Conservation (phyloP, 2,113 vertebrate genomes). For the Bubo scandiacus region DNA sequence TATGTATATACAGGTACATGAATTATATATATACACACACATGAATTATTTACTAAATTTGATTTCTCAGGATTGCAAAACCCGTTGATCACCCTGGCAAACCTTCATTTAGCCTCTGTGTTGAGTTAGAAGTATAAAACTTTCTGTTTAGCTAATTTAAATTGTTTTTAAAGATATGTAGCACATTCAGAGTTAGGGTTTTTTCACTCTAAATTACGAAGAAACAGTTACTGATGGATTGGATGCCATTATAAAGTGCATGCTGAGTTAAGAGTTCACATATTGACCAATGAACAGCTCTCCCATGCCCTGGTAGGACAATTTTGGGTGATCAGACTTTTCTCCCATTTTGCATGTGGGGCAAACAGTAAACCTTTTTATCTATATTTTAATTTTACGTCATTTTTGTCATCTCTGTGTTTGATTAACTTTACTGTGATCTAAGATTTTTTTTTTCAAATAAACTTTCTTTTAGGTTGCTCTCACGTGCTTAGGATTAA, state of each 20-base stretch:
- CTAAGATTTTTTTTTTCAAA: background rate
- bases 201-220: background rate
- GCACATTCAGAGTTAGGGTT: accelerated
- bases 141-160: background rate
- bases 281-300: background rate
- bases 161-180: background rate
- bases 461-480: background rate
- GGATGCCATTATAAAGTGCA: background rate
- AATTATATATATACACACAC: background rate
- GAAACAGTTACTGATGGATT: background rate
- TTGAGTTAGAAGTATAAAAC: background rate
- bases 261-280: background rate
- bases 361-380: background rate
- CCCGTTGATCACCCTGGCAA: background rate
- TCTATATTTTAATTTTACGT: background rate
- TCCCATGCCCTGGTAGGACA: background rate
- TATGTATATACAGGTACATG: background rate
- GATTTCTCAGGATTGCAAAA: background rate
- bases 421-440: background rate
- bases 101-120: background rate
- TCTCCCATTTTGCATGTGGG: background rate
- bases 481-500: background rate
- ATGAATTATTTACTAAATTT: background rate
- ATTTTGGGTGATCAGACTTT: background rate
- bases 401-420: background rate